phyloP scores from a whole-genome alignment of 2,113 vertebrate genomes.

The Semnornis frantzii region DNA sequence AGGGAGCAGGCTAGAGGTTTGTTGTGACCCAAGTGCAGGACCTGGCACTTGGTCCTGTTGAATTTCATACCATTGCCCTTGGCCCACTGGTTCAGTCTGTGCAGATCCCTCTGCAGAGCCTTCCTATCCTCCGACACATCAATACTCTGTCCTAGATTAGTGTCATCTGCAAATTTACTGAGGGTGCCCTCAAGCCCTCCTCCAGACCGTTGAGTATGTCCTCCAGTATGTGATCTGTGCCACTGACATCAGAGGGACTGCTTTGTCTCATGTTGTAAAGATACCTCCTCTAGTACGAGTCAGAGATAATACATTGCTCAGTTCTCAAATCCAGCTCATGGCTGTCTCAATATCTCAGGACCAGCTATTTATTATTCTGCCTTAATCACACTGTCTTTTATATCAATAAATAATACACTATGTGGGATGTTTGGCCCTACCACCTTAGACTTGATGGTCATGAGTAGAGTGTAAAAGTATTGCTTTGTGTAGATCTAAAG shows the following conservation, averaged over 20 bases:
- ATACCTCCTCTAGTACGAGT: not conserved
- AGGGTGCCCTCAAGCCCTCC: too few relatives aligned
- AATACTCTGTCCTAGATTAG: too few relatives aligned
- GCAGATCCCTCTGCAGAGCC: too few relatives aligned
- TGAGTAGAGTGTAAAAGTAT: not conserved
- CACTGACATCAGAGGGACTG: not conserved
- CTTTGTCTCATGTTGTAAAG: not conserved
- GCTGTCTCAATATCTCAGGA: not conserved
- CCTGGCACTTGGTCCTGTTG: too few relatives aligned
- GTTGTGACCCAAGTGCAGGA: too few relatives aligned
- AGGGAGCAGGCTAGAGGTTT: too few relatives aligned
- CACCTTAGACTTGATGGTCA: not conserved
- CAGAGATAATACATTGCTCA: not conserved
- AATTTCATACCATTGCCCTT: too few relatives aligned
- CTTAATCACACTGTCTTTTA: not conserved
- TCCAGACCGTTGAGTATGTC: not conserved
- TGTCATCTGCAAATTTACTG: too few relatives aligned
- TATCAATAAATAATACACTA: not conserved
- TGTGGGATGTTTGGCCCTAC: not conserved
- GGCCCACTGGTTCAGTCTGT: too few relatives aligned
- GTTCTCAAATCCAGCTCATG: not conserved
- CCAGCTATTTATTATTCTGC: not conserved
- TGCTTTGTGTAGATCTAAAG: not conserved
- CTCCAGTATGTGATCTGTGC: not conserved
- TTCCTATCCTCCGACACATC: too few relatives aligned